phyloP scores from a whole-genome alignment of 2,113 vertebrate species.

The Steatornis caripensis region DNA sequence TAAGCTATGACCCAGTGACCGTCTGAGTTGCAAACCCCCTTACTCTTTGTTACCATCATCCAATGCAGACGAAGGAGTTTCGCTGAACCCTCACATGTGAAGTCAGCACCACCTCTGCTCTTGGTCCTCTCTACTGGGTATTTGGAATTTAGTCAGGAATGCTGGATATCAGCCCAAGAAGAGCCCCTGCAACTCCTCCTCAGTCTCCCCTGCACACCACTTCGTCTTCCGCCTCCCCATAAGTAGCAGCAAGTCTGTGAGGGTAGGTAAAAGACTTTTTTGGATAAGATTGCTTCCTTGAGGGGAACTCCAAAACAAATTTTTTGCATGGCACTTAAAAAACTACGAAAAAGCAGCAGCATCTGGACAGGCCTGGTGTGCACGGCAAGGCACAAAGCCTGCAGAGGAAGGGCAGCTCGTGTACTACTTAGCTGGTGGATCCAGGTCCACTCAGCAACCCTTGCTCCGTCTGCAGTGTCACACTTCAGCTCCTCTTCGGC shows the following conservation, averaged over 20 bases:
- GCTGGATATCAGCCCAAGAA: not conserved
- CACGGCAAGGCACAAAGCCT: not conserved
- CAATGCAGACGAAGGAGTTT: not conserved
- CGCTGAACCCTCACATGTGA: rapidly evolving
- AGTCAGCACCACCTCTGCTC: not conserved
- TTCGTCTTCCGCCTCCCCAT: not conserved
- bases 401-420: not conserved
- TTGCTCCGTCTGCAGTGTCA: not conserved
- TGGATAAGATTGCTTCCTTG: not conserved
- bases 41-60: not conserved
- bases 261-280: not conserved
- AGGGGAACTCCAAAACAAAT: not conserved
- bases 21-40: not conserved
- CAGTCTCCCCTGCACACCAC: not conserved
- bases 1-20: not conserved
- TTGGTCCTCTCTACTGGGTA: not conserved
- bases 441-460: not conserved
- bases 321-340: not conserved
- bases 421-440: not conserved
- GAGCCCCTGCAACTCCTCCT: not conserved
- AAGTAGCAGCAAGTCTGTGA: not conserved
- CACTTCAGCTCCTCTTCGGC: not conserved
- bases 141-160: not conserved
- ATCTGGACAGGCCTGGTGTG: not conserved
- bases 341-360: not conserved